phyloP scores from a whole-genome alignment of 2,113 vertebrate species.

The Calypte anna region DNA sequence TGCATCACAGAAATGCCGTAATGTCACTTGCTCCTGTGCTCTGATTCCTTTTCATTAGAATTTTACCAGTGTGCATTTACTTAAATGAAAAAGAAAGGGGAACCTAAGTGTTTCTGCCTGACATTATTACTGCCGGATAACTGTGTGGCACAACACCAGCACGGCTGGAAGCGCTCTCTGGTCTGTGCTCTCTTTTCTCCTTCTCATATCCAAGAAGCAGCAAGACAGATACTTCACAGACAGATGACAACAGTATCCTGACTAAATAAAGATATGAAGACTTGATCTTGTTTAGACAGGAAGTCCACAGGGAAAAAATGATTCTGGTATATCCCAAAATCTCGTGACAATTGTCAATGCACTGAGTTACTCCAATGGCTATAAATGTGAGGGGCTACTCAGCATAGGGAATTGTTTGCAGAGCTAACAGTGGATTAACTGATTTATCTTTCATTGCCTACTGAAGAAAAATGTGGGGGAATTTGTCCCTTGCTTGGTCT shows the following conservation, averaged over 20 bases:
- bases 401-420: slow-evolving; percentile 22
- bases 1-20: not conserved
- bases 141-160: not conserved
- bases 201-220: not conserved
- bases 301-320: slow-evolving; percentile 53
- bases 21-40: not conserved
- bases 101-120: not conserved
- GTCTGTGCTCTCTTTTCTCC: not conserved
- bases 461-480: not conserved
- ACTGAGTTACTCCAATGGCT: not conserved
- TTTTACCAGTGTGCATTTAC: not conserved
- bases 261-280: slow-evolving; percentile 44
- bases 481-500: not conserved
- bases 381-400: slow-evolving; percentile 6
- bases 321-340: slow-evolving; percentile 1
- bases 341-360: slow-evolving; percentile 52
- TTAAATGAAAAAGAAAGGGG: not conserved
- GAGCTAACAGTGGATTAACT: not conserved
- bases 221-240: not conserved
- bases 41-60: not conserved
- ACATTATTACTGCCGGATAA: not conserved
- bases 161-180: not conserved
- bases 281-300: slow-evolving; percentile 70
- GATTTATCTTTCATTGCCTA: not conserved
- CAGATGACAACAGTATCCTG: not conserved